Base-by-base conservation (phyloP, 2,797 vertebrate species). In the Loriculus beryllinus region DNA sequence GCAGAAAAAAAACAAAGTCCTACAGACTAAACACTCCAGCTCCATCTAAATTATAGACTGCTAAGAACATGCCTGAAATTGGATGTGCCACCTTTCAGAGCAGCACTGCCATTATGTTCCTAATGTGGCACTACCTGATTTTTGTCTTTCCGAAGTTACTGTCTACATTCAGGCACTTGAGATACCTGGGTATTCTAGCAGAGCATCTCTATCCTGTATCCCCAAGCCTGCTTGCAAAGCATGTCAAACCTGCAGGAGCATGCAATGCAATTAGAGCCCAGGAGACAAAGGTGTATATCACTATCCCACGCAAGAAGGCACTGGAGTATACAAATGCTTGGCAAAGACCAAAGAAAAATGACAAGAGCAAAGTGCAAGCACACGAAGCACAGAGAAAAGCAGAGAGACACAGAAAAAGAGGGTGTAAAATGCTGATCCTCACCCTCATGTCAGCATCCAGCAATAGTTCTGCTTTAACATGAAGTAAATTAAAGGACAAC, bases 21-120 rank as follows among this genome's bases (percentile, higher is more conserved):
- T 85, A 71, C 48, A 72, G 85, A 67, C 69, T 67, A 78, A 91
- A 88, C 4, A 54, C 78, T 82, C 69, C 79, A 91, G 33, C 88
- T 94, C 68, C 69, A 71, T 88, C 92, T 92, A 92, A 96, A 95
- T 93, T 95, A 95, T 80, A 95, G 71, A 64, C 67, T 92, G 81
- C 70, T 77, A 33, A 63, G 85, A 93, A 91, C 64, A 56, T 3
- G 51, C 31, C 80, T 89, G 78, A 80, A 83, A 93, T 79, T 72
- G 76, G 78, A 90, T 80, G 81, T 65, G 75, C 71, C 76, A 63
- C 88, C 86, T 82, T 70, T 69, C 88, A 84, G 43, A 87, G 81
- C 5, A 92, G n/a, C 60, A n/a, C 45, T 93, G 90, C 81, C 92
- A 86, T 90, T 82, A 78, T n/a, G 37, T 3, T 47, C 40, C 64